phyloP scores from a whole-genome alignment of 2,888 invertebrate species.

The Drosophila nr. perissopoda region DNA sequence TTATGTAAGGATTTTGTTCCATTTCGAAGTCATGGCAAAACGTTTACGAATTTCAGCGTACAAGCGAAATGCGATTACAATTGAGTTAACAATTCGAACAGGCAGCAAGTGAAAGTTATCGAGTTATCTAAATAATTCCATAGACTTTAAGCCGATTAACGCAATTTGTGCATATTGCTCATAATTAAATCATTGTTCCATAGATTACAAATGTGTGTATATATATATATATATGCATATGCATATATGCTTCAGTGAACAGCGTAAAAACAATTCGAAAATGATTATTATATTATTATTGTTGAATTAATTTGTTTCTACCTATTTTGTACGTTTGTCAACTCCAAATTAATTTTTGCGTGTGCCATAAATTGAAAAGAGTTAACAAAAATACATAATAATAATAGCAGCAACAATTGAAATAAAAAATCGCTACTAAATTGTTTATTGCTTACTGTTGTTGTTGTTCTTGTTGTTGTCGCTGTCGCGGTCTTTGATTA shows the following conservation, averaged over 20 bases:
- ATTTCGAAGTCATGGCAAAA: not conserved
- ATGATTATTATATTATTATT: constrained; percentile 19
- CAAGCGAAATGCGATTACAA: not conserved
- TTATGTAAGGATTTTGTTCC: not conserved
- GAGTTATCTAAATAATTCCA: not conserved
- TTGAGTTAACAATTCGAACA: not conserved
- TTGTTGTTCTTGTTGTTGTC: constrained; percentile 32
- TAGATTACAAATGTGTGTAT: not conserved
- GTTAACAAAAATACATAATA: constrained; percentile 3
- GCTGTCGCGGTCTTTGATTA: constrained; percentile 64
- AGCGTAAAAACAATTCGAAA: constrained; percentile 18
- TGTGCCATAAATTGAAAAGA: constrained; percentile 48
- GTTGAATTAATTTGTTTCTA: constrained; percentile 5
- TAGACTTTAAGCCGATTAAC: not conserved
- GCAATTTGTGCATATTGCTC: not conserved
- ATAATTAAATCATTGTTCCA: not conserved
- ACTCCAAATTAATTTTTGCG: constrained; percentile 29
- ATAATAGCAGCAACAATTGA: constrained; percentile 42
- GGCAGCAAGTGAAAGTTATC: not conserved
- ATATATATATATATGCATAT: not conserved
- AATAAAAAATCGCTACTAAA: constrained; percentile 57
- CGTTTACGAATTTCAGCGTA: not conserved
- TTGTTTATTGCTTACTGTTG: constrained; percentile 29
- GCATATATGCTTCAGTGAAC: constrained; percentile 13
- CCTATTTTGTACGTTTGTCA: constrained; percentile 11